Conservation (phyloP, 2,113 vertebrate species). For the Dasyornis broadbenti region DNA sequence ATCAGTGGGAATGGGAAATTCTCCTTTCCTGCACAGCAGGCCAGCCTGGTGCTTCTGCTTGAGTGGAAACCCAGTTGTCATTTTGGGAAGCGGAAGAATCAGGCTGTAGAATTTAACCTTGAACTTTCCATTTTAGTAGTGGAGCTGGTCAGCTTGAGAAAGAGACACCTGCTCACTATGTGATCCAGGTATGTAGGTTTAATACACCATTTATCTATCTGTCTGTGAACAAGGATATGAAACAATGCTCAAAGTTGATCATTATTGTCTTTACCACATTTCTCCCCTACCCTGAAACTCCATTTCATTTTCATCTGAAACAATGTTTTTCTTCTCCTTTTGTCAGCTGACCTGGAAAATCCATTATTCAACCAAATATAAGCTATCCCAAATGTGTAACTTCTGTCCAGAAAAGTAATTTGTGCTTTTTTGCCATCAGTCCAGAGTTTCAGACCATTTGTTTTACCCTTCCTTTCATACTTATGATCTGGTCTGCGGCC, state of each 20-base stretch:
- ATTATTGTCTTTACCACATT: neutral
- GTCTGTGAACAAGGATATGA: neutral
- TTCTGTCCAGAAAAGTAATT: constrained; percentile 10
- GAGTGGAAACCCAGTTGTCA: neutral
- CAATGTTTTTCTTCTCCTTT: constrained; percentile 4
- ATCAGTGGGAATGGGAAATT: neutral
- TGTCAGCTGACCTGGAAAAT: constrained; percentile 11
- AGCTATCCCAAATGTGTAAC: neutral
- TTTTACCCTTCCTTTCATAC: neutral
- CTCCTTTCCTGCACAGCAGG: neutral
- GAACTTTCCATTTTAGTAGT: neutral
- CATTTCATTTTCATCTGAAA: constrained; percentile 2
- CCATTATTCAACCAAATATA: neutral
- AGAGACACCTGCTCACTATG: neutral
- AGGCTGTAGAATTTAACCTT: neutral
- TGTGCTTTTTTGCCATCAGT: neutral
- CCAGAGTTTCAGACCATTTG: neutral
- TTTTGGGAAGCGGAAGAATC: neutral
- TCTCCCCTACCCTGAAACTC: neutral
- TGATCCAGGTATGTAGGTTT: neutral
- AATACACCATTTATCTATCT: neutral
- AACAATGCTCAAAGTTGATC: neutral
- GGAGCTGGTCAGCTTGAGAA: neutral
- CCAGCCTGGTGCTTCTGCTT: neutral
- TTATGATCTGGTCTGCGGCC: neutral